These are phyloP conservation scores for Hyles euphorbiae DNA, from an alignment of 1,140 invertebrate genomes.

Conservation along the genomic window DNA sequence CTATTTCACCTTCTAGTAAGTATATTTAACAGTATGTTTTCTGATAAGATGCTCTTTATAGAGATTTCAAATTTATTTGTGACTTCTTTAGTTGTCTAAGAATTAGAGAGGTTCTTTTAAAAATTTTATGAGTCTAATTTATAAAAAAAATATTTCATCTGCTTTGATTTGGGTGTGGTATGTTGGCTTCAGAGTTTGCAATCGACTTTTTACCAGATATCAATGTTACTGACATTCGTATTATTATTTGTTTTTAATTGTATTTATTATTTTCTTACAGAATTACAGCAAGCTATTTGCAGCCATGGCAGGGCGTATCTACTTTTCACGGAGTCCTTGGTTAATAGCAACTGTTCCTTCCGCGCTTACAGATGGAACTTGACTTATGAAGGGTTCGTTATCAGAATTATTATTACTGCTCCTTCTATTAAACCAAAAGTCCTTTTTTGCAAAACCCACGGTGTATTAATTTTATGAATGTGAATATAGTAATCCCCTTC, in stretches of 20 bases:
- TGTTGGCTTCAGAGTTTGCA: not conserved
- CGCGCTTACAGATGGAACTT: conserved; percentile 74
- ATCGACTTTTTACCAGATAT: too few species aligned
- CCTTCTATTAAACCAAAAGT: too few species aligned
- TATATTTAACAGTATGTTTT: conserved; percentile 10
- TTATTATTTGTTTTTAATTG: not conserved
- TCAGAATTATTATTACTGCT: not conserved
- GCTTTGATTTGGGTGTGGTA: not conserved
- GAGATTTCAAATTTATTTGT: too few species aligned
- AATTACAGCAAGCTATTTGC: conserved; percentile 73
- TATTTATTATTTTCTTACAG: conserved; percentile 35
- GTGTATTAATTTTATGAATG: too few species aligned
- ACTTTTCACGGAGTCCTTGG: conserved; percentile 76
- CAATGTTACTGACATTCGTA: not conserved
- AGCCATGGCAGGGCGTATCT: conserved; percentile 77
- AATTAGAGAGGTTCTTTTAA: too few species aligned
- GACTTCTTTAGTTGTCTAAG: too few species aligned
- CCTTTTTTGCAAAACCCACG: too few species aligned
- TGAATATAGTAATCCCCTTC: too few species aligned
- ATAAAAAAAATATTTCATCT: not conserved
- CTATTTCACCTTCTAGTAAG: conserved; percentile 54
- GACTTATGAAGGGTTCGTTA: conserved; percentile 60
- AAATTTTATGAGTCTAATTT: not conserved
- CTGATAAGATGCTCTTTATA: not conserved
- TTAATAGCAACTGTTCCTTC: conserved; percentile 71